Percentiles rank a stretch among this genome's conserved stretches.
Evolutionary conservation across 2,888 invertebrate genomes (phyloP).

Genomic region (Teinopalpus imperialis): DNA sequence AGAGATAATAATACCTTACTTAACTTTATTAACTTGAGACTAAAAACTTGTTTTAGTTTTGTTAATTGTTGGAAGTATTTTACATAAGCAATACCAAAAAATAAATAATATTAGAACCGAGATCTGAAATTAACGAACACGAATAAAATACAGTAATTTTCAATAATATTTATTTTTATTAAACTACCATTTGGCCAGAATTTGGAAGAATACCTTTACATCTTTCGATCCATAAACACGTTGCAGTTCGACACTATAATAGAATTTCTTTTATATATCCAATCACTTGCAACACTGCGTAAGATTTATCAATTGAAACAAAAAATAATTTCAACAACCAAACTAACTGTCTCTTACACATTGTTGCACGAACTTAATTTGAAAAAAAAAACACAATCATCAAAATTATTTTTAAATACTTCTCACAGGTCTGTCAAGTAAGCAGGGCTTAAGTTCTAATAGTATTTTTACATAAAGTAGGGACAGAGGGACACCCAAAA

Average conservation of each 20-base stretch:
- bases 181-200: constrained; percentile 71
- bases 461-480: neutral
- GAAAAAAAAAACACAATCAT: neutral
- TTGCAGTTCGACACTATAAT: constrained; percentile 21
- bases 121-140: too few species aligned
- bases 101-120: too few species aligned
- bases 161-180: constrained; percentile 68
- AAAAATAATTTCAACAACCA: too few species aligned
- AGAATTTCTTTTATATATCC: constrained; percentile 14
- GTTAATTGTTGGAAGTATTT: too few species aligned
- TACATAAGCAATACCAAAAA: too few species aligned
- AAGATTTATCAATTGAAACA: too few species aligned
- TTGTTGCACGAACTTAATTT: constrained; percentile 15
- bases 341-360: neutral
- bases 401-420: neutral
- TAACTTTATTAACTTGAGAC: too few species aligned
- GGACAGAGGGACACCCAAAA: neutral
- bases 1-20: too few species aligned
- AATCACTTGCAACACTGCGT: neutral
- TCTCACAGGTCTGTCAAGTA: neutral
- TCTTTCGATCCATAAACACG: constrained; percentile 44
- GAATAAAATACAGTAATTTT: constrained; percentile 27
- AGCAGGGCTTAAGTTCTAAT: neutral
- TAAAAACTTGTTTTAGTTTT: too few species aligned
- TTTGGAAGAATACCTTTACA: constrained; percentile 70